A percentile compares a stretch with the other conserved stretches of the same genome.
These are phyloP conservation scores for Parazoanthus swiftii DNA, from an alignment of 92 coral and sea anemone genomes.

Conservation along the genomic window DNA sequence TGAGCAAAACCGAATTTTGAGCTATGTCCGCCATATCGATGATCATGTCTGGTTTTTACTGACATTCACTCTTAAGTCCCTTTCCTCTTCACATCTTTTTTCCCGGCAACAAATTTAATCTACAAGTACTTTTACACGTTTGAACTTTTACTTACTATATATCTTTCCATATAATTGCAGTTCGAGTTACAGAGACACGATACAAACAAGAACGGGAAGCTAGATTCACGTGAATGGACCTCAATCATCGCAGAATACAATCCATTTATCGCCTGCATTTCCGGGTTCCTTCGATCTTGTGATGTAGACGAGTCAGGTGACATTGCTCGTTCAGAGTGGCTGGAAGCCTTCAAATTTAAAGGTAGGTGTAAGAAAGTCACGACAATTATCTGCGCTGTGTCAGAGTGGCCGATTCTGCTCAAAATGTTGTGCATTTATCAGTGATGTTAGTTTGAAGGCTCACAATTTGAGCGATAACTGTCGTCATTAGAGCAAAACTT, in stretches of 20 bases:
- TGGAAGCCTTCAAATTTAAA: constrained; percentile 13
- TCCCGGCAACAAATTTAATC: too few species aligned
- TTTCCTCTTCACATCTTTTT: too few species aligned
- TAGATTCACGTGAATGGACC: constrained; percentile 8
- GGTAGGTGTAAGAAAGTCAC: neutral
- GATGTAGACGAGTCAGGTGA: constrained; percentile 37
- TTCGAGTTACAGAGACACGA: constrained; percentile 14
- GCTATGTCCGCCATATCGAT: too few species aligned
- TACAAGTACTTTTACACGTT: neutral
- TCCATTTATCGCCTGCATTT: constrained; percentile 9
- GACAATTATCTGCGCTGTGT: neutral
- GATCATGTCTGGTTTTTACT: too few species aligned
- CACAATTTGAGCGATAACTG: neutral
- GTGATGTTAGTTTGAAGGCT: neutral
- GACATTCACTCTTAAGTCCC: too few species aligned
- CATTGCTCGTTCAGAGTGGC: constrained; percentile 33
- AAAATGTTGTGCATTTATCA: neutral
- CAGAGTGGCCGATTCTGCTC: neutral
- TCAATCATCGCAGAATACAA: neutral
- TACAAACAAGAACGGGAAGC: constrained; percentile 10
- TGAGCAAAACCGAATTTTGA: too few species aligned
- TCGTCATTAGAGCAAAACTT: too few species aligned
- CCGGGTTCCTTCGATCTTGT: constrained; percentile 34
- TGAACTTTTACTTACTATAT: neutral
- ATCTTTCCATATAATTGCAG: neutral